These are phyloP conservation scores for Hyles lineata DNA, from an alignment of 2,888 invertebrate species.

Conservation along the genomic window DNA sequence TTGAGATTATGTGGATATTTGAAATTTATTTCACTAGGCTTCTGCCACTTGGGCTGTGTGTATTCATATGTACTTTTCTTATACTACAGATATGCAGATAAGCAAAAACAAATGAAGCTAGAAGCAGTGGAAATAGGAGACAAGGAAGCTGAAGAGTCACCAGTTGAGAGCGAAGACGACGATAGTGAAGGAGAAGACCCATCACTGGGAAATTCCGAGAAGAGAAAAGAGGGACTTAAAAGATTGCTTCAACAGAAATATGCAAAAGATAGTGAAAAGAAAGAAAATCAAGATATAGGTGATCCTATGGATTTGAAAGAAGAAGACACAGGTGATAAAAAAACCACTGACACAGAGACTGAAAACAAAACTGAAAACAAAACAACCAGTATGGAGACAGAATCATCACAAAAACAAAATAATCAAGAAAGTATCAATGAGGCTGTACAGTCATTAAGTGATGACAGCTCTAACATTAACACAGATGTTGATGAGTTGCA, in stretches of 20 bases:
- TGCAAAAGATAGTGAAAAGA: conserved; percentile 44
- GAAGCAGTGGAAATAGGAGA: conserved; percentile 76
- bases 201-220: conserved; percentile 62
- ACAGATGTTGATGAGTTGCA: conserved; percentile 74
- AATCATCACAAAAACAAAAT: conserved; percentile 42
- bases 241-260: conserved; percentile 67
- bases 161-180: conserved; percentile 75
- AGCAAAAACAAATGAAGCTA: conserved; percentile 71
- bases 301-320: not conserved
- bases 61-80: not conserved
- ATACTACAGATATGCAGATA: conserved; percentile 71
- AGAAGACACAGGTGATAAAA: not conserved
- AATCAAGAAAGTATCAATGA: conserved; percentile 34
- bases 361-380: not conserved
- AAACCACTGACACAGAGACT: not conserved
- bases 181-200: conserved; percentile 53
- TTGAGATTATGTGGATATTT: not conserved
- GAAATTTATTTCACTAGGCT: no score
- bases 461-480: conserved; percentile 56
- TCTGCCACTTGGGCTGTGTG: not conserved
- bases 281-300: not conserved
- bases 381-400: not conserved
- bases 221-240: conserved; percentile 69
- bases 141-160: conserved; percentile 78
- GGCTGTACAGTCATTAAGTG: conserved; percentile 46